A percentile compares a stretch with the other conserved stretches of the same genome.
phyloP scores from a whole-genome alignment of 2,113 vertebrate genomes.

The Ctenodactylus gundi region DNA sequence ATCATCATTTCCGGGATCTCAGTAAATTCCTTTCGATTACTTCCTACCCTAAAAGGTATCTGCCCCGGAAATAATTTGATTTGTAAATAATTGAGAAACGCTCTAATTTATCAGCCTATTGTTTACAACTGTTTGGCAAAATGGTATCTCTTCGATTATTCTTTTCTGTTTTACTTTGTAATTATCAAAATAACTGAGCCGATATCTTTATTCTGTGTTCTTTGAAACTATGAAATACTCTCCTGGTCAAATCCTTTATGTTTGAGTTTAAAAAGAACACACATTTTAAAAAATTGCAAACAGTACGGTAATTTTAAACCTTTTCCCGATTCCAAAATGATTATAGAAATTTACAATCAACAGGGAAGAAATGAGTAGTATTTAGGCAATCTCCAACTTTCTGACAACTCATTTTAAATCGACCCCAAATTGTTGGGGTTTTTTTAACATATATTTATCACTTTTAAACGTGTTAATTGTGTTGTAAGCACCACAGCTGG shows the following conservation, averaged over 20 bases:
- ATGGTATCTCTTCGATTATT: not conserved
- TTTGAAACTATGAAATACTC: not conserved
- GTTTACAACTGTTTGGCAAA: not conserved
- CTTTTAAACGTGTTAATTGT: constrained; percentile 72
- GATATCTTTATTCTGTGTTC: not conserved
- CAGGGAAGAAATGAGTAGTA: constrained; percentile 53
- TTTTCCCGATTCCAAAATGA: constrained; percentile 58
- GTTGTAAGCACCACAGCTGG: constrained; percentile 72
- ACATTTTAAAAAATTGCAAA: constrained; percentile 37
- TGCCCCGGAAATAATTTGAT: not conserved
- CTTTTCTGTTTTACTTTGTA: not conserved
- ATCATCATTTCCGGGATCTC: not conserved
- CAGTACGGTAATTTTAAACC: constrained; percentile 56
- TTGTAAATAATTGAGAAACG: not conserved
- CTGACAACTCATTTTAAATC: constrained; percentile 59
- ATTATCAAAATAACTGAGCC: not conserved
- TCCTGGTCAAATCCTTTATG: not conserved
- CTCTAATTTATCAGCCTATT: not conserved
- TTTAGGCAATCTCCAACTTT: constrained; percentile 53
- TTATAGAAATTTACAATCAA: constrained; percentile 64
- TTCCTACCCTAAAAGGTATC: not conserved
- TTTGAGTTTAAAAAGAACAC: constrained; percentile 24
- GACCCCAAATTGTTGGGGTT: constrained; percentile 74
- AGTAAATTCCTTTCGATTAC: not conserved
- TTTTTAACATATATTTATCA: constrained; percentile 72